Conservation (phyloP, 2,888 invertebrate genomes). For the Nomada fucata region DNA sequence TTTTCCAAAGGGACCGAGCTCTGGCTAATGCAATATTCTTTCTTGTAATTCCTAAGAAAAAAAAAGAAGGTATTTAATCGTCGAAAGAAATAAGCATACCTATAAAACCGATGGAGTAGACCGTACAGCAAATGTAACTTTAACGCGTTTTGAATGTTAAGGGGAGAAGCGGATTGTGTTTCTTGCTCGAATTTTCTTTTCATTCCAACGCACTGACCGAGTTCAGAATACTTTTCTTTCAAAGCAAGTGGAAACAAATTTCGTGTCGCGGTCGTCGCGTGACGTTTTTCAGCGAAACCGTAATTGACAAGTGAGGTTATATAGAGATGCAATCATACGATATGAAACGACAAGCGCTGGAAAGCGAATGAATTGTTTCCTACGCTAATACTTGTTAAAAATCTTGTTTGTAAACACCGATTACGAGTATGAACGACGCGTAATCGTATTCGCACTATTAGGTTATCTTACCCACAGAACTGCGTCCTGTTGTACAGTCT, state of each 20-base stretch:
- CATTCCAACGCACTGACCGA: not conserved
- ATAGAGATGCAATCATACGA: slow-evolving; percentile 32
- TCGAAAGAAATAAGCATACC: not conserved
- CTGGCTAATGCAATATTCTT: no score
- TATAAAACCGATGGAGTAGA: not conserved
- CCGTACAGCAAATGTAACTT: not conserved
- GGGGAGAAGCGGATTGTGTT: not conserved
- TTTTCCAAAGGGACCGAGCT: no score
- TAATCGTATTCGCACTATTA: slow-evolving; percentile 60
- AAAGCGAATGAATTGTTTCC: slow-evolving; percentile 64
- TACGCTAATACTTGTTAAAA: slow-evolving; percentile 59
- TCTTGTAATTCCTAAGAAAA: no score
- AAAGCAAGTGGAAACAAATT: slow-evolving; percentile 14
- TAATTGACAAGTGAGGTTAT: slow-evolving; percentile 60
- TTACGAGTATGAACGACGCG: slow-evolving; percentile 68
- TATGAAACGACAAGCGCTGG: slow-evolving; percentile 30
- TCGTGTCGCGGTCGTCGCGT: not conserved
- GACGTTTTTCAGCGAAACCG: slow-evolving; percentile 13
- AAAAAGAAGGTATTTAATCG: no score
- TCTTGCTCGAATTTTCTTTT: not conserved
- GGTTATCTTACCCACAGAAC: slow-evolving; percentile 72
- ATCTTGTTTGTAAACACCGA: slow-evolving; percentile 73
- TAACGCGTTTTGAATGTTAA: no score
- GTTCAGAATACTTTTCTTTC: slow-evolving; percentile 3
- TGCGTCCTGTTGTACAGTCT: slow-evolving; percentile 68